Evolutionary conservation across 2,113 vertebrate genomes (phyloP).

Genomic region (Columba janthina): DNA sequence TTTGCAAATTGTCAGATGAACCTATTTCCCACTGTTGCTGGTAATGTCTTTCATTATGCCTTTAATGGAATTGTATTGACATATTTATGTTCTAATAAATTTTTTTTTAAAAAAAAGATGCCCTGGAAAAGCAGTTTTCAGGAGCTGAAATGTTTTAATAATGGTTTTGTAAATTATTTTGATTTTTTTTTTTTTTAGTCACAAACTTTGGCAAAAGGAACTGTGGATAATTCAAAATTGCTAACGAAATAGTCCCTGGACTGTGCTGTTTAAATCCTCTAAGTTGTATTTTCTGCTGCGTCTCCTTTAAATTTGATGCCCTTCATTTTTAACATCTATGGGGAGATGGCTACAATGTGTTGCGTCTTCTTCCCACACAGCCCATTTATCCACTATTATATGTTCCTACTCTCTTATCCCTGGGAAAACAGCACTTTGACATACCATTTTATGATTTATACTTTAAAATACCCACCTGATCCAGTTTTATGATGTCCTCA

Average conservation of each 20-base stretch:
- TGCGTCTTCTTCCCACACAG: constrained; percentile 4
- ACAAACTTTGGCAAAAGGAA: not conserved
- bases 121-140: not conserved
- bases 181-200: not conserved
- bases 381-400: not conserved
- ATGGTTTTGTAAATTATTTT: constrained; percentile 19
- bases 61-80: constrained; percentile 43
- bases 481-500: not conserved
- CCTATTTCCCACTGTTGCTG: not conserved
- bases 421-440: constrained; percentile 3
- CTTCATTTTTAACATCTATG: not conserved
- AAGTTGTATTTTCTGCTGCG: not conserved
- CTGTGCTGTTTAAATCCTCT: not conserved
- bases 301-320: constrained; percentile 1
- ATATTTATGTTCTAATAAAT: constrained; percentile 31
- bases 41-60: constrained; percentile 21
- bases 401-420: constrained; percentile 16
- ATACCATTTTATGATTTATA: not conserved
- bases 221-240: not conserved
- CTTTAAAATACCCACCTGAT: constrained; percentile 10
- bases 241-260: constrained; percentile 34
- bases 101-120: not conserved
- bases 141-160: constrained; percentile 21
- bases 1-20: constrained; percentile 1
- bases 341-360: not conserved